phyloP scores from a whole-genome alignment of 2,888 invertebrate species.

The Troides helena region DNA sequence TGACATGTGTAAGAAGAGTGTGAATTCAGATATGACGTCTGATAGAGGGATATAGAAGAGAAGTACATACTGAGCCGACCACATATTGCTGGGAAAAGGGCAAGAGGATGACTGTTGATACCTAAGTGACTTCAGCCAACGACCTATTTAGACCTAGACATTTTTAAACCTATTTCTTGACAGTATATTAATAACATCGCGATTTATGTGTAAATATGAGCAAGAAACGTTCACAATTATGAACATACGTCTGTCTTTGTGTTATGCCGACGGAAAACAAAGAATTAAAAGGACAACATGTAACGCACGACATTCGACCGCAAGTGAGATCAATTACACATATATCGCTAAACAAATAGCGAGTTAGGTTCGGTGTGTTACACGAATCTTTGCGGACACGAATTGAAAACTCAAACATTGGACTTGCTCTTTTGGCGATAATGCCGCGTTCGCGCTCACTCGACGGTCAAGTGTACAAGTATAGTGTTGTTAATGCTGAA shows the following conservation, averaged over 20 bases:
- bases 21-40: too few relatives aligned
- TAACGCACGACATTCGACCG: slow-evolving; percentile 49
- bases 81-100: too few relatives aligned
- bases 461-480: slow-evolving; percentile 22
- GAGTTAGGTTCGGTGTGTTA: slow-evolving; percentile 53
- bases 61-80: too few relatives aligned
- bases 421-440: slow-evolving; percentile 57
- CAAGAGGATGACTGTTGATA: too few relatives aligned
- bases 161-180: not conserved
- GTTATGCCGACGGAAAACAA: not conserved
- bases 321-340: slow-evolving; percentile 62
- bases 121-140: too few relatives aligned
- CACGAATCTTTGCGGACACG: slow-evolving; percentile 52
- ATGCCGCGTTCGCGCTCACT: slow-evolving; percentile 46
- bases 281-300: slow-evolving; percentile 7
- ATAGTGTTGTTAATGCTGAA: slow-evolving; percentile 25
- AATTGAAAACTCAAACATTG: slow-evolving; percentile 65
- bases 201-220: not conserved
- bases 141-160: too few relatives aligned
- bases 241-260: not conserved
- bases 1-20: too few relatives aligned
- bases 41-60: too few relatives aligned
- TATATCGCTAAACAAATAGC: slow-evolving; percentile 70
- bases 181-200: not conserved
- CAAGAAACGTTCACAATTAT: not conserved